These are phyloP conservation scores for Onychostruthus taczanowskii DNA, from an alignment of 2,113 vertebrate genomes.

Conservation along the genomic window DNA sequence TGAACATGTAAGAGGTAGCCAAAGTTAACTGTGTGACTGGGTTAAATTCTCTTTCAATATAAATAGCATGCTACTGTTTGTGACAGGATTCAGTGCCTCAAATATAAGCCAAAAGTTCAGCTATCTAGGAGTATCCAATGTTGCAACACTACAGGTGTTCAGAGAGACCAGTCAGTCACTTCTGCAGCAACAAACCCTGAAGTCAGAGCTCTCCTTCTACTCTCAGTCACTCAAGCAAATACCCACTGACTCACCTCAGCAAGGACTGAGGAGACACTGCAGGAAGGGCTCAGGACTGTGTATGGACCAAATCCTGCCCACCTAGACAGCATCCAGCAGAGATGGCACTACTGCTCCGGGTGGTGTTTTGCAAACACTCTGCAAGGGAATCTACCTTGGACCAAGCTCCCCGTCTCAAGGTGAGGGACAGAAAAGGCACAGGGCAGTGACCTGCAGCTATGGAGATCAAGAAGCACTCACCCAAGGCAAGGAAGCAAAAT, in stretches of 20 bases:
- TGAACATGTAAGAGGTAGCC: not conserved
- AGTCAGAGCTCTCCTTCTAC: not conserved
- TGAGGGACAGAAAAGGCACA: not conserved
- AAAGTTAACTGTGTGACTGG: not conserved
- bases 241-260: not conserved
- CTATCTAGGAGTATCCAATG: not conserved
- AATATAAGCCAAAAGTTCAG: not conserved
- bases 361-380: not conserved
- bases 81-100: not conserved
- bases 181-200: not conserved
- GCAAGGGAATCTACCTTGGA: not conserved
- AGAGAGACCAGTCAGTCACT: not conserved
- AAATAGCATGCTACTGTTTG: not conserved
- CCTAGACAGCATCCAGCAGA: not conserved
- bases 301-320: not conserved
- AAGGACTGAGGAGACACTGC: not conserved
- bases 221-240: not conserved
- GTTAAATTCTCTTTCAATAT: not conserved
- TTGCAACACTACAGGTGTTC: not conserved
- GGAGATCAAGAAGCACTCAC: not conserved
- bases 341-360: accelerated
- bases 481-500: not conserved
- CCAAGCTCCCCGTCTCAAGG: not conserved
- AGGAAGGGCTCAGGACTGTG: not conserved
- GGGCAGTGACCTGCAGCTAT: not conserved